phyloP scores from a whole-genome alignment of 2,888 invertebrate species.

The Mythimna vitellina region DNA sequence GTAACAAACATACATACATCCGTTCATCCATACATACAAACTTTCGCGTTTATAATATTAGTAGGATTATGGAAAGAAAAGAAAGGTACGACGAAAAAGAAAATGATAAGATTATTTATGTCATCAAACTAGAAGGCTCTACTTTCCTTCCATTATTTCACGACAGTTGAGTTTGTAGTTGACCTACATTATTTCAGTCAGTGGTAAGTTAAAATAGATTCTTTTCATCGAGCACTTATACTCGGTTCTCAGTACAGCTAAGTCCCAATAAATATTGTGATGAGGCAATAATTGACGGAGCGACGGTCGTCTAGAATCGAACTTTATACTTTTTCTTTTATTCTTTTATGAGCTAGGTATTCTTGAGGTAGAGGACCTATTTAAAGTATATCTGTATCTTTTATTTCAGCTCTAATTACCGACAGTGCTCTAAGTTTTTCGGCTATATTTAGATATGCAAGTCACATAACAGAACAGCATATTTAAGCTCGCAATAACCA shows the following conservation, averaged over 20 bases:
- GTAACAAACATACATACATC: too few relatives aligned
- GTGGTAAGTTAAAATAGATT: constrained; percentile 42
- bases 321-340: constrained; percentile 12
- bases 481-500: too few relatives aligned
- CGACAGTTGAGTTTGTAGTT: constrained; percentile 18
- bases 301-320: constrained; percentile 6
- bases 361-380: not conserved
- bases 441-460: too few relatives aligned
- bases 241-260: constrained; percentile 18
- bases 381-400: not conserved
- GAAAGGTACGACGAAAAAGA: too few relatives aligned
- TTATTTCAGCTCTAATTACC: not conserved
- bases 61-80: too few relatives aligned
- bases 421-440: too few relatives aligned
- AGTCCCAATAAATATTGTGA: constrained; percentile 49
- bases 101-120: constrained; percentile 17
- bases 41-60: too few relatives aligned
- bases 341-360: constrained; percentile 12
- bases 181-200: constrained; percentile 36
- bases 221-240: constrained; percentile 26
- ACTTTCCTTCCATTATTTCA: constrained; percentile 39
- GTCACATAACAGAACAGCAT: too few relatives aligned
- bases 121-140: constrained; percentile 24
- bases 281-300: constrained; percentile 40
- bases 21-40: too few relatives aligned